Evolutionary conservation across 1,140 invertebrate species (phyloP).

Genomic region (Dysdera silvatica): DNA sequence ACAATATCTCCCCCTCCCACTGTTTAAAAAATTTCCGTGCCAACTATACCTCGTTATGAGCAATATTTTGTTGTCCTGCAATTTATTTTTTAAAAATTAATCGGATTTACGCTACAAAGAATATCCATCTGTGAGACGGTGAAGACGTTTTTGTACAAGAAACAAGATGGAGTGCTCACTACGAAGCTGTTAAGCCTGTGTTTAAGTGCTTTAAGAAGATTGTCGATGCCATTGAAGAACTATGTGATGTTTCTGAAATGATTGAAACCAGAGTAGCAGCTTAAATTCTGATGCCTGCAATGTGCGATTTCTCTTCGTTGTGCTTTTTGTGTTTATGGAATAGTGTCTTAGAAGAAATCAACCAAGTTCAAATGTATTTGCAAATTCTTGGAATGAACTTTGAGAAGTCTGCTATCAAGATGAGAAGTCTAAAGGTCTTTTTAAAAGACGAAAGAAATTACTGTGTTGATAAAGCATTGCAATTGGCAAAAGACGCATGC

Average conservation of each 20-base stretch:
- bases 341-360: too few relatives aligned
- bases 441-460: too few relatives aligned
- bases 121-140: not conserved
- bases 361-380: constrained; percentile 1
- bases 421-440: constrained; percentile 6
- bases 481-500: too few relatives aligned
- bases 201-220: constrained; percentile 3
- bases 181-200: not conserved
- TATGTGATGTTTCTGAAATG: too few relatives aligned
- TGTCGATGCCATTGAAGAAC: not conserved
- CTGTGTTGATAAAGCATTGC: too few relatives aligned
- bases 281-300: not conserved
- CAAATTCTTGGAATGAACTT: not conserved
- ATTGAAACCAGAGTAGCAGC: constrained; percentile 1
- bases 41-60: too few relatives aligned
- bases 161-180: constrained; percentile 10
- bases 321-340: constrained; percentile 1
- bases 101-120: not conserved
- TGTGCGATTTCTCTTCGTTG: not conserved
- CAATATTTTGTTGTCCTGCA: too few relatives aligned
- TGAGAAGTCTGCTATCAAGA: constrained; percentile 7
- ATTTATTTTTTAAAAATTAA: too few relatives aligned
- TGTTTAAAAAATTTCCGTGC: too few relatives aligned
- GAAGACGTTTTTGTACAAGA: not conserved
- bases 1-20: too few relatives aligned